Evolutionary conservation across 2,888 invertebrate genomes (phyloP).

Genomic region (Mechanitis messenoides): DNA sequence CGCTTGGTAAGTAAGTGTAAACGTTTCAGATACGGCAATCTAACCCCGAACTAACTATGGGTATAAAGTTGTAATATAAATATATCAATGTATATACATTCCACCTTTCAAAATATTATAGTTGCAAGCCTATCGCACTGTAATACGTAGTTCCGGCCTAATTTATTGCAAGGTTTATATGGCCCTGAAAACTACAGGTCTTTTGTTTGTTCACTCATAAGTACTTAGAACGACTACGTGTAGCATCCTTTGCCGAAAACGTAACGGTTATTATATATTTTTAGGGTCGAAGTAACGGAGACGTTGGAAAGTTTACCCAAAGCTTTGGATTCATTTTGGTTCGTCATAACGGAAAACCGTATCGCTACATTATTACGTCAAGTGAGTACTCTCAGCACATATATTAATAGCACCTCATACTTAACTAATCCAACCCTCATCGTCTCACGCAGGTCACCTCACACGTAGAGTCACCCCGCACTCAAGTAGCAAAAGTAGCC

Average conservation of each 20-base stretch:
- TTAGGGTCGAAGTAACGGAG: constrained; percentile 56
- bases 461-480: constrained; percentile 62
- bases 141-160: no score
- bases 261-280: constrained; percentile 9
- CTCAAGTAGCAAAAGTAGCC: constrained; percentile 57
- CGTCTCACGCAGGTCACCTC: constrained; percentile 42
- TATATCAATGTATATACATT: no score
- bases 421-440: neutral
- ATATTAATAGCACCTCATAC: constrained; percentile 1
- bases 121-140: no score
- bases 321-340: constrained; percentile 56
- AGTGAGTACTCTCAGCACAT: constrained; percentile 35
- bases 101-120: no score
- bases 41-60: no score
- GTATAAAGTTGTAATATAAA: no score
- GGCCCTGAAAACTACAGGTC: no score
- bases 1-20: constrained; percentile 44
- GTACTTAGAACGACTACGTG: no score
- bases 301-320: constrained; percentile 55
- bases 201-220: no score
- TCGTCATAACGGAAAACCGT: constrained; percentile 50
- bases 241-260: neutral
- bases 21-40: no score
- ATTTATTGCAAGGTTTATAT: no score
- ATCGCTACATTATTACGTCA: constrained; percentile 63